Percentiles rank a stretch among this genome's conserved stretches.
Conservation (phyloP, 2,113 vertebrate genomes). For the Dicrurus megarhynchus region DNA sequence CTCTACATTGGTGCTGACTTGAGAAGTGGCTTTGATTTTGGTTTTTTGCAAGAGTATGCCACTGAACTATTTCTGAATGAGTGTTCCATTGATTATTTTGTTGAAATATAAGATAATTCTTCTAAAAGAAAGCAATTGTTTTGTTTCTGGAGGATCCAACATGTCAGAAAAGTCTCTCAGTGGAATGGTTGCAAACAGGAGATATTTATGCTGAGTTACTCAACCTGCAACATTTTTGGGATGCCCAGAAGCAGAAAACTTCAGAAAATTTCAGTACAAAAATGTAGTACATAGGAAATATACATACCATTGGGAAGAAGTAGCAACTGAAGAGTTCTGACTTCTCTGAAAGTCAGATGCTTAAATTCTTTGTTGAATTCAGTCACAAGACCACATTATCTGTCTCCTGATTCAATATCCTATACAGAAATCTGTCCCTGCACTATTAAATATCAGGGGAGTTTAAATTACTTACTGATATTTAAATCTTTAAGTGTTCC, state of each 20-base stretch:
- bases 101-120: not conserved
- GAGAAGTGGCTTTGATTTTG: not conserved
- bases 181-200: not conserved
- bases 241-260: not conserved
- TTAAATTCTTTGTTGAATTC: not conserved
- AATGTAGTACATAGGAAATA: not conserved
- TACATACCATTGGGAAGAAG: not conserved
- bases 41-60: not conserved
- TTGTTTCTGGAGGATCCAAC: not conserved
- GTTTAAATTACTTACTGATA: not conserved
- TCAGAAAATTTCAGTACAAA: not conserved
- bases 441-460: not conserved
- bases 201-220: not conserved
- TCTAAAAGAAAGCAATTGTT: not conserved
- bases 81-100: not conserved
- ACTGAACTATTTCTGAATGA: not conserved
- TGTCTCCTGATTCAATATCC: not conserved
- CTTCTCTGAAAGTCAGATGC: not conserved
- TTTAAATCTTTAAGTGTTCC: not conserved
- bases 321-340: not conserved
- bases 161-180: not conserved
- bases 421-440: not conserved
- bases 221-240: not conserved
- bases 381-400: not conserved
- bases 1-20: not conserved